Evolutionary conservation across 2,113 vertebrate genomes (phyloP).

Genomic region (Sphaerodactylus townsendi): DNA sequence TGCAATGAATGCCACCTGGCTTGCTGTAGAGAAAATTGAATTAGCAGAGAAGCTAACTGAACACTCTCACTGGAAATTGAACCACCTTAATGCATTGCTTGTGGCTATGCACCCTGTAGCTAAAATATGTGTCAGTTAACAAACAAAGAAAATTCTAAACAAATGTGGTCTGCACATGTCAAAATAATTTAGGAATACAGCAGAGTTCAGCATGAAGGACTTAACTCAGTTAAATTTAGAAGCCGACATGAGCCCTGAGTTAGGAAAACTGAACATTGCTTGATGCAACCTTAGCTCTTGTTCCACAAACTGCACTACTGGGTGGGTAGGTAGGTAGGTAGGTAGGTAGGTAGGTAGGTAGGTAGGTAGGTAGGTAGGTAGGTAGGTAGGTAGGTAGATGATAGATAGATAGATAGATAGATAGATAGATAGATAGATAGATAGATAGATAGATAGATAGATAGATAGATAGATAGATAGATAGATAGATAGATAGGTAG

Average conservation of each 20-base stretch:
- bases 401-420: too few species aligned
- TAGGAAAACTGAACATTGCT: slow-evolving; percentile 29
- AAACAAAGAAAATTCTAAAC: slow-evolving; percentile 18
- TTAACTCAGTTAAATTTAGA: slow-evolving; percentile 37
- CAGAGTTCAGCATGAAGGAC: background rate
- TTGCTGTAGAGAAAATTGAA: slow-evolving; percentile 27
- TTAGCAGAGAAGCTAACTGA: background rate
- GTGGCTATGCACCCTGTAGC: slow-evolving; percentile 4
- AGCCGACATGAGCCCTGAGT: background rate
- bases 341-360: too few species aligned
- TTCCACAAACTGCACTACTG: background rate
- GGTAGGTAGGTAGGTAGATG: too few species aligned
- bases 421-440: too few species aligned
- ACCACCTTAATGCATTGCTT: background rate
- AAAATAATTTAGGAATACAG: slow-evolving; percentile 8
- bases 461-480: too few species aligned
- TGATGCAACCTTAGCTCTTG: background rate
- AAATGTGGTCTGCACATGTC: background rate
- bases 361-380: too few species aligned
- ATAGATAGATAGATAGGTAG: too few species aligned
- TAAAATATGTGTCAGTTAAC: background rate
- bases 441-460: too few species aligned
- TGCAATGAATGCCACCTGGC: slow-evolving; percentile 20
- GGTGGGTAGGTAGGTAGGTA: too few species aligned
- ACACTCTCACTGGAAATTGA: slow-evolving; percentile 35